A percentile compares a stretch with the other conserved stretches of the same genome.
Evolutionary conservation across 2,797 vertebrate species (phyloP).

Genomic region (Scyliorhinus canicula): DNA sequence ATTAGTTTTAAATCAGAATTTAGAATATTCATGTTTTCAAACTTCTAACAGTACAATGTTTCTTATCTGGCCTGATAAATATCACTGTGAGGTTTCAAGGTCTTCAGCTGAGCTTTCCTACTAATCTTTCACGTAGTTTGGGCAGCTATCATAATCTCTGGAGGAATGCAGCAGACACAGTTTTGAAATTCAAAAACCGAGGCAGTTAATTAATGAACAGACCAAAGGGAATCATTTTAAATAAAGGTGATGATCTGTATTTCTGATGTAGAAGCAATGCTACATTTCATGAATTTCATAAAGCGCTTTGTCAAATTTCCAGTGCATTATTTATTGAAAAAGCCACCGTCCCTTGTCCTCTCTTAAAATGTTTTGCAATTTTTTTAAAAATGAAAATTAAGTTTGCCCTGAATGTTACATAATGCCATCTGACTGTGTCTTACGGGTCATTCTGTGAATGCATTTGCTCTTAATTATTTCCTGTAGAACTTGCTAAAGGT

Average conservation of each 20-base stretch:
- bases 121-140: constrained; percentile 52
- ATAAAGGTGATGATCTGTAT: constrained; percentile 37
- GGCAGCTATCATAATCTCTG: constrained; percentile 55
- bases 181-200: constrained; percentile 65
- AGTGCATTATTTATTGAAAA: constrained; percentile 24
- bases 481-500: neutral
- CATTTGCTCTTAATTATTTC: constrained; percentile 33
- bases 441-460: constrained; percentile 1
- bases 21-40: constrained; percentile 92
- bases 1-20: constrained; percentile 98
- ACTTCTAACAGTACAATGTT: constrained; percentile 87
- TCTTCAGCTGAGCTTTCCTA: constrained; percentile 62
- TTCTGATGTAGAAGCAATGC: constrained; percentile 10
- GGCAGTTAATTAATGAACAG: constrained; percentile 72
- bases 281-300: constrained; percentile 30
- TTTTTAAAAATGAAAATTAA: neutral
- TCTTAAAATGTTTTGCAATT: neutral
- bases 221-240: constrained; percentile 73
- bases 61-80: constrained; percentile 73
- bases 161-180: constrained; percentile 62
- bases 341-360: neutral
- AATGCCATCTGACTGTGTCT: neutral
- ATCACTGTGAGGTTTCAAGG: constrained; percentile 72
- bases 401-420: neutral
- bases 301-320: neutral